Evolutionary conservation across 2,888 invertebrate species (phyloP), one percentile per base, ranked within the genome.

Genomic region (Drosophila yooni): DNA sequence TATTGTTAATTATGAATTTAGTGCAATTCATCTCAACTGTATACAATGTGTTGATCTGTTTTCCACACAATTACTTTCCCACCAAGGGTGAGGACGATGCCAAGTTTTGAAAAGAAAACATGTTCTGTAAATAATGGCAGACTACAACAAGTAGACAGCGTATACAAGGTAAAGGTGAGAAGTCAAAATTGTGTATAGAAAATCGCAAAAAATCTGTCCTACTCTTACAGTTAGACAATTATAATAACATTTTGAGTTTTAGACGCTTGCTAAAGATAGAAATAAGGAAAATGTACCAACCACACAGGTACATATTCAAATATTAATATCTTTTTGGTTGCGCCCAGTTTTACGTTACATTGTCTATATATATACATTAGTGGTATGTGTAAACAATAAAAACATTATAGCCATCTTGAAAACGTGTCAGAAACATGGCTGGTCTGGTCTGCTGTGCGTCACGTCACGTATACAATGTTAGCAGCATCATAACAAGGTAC

Each of bases 391-490:
- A 27, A 25, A 36, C 34, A 40, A 33, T n/a, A 25, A 51, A 21
- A 43, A 43, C 2, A 1, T 13, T 21, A 43, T 13, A 21, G 43
- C 11, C 43, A 5, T 13, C 67, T 66, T 50, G 36, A 57, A 58
- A n/a, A 31, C 7, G 3, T 21, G 18, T 43, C 25, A 11, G n/a
- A 34, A 48, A 66, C 48, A 53, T 43, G 59, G 59, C 31, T 52
- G 53, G 25, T 59, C 31, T 52, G 53, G 25, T 59, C 56, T 58
- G 76, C 11, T 54, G 31, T 25, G 31, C 25, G 52, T 73, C 77
- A 76, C 25, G 52, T 73, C 77, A 76, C 73, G 69, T 74, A 74
- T 66, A 43, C 74, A 64, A 69, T 48, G 36, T 57, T 43, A 34
- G 38, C 68, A 29, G 3, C 27, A 48, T 8, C 18, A 46, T 66